Base-by-base conservation (phyloP, 1,140 invertebrate genomes). In the Zeugodacus cucurbitae region DNA sequence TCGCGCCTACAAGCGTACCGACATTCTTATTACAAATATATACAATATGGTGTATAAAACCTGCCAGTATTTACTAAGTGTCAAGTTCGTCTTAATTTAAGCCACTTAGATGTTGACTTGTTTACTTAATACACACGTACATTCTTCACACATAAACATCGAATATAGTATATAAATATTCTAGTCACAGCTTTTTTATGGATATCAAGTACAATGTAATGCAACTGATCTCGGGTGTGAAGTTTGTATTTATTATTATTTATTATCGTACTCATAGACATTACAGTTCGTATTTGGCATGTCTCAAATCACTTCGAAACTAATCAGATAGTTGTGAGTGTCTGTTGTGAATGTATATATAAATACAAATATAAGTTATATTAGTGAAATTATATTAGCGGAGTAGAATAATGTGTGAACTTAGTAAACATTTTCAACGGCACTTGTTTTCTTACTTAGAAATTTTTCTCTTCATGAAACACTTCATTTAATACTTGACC, bases 41-140 rank as follows among this genome's bases (percentile, higher is more conserved):
- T 74, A 22, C 5, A 26, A 22, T 29, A 22, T 44, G 10, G 22
- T n/a, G 22, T 7, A n/a, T 17, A n/a, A 29, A 48, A 48, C n/a
- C 4, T 82, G 37, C 1, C 22, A 32, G 6, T 82, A 22, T 82
- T 82, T 82, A 41, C 74, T 48, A 48, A 48, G 74, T 82, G 41
- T 82, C 74, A 82, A 82, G 74, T 82, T 82, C 74, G 74, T 82
- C 41, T 82, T 82, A 82, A 54, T 82, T 82, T 82, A 82, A 82
- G 41, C 44, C 74, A 82, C 41, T 82, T 82, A 82, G 74, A 48
- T 82, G 26, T 82, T 10, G 6, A 29, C 44, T 14, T 82, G 41
- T 82, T 82, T 82, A 82, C 10, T 26, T 17, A 82, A 48, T 82
- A 48, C 17, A 74, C 17, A 41, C 37, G 8, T 74, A 44, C 20